These are phyloP conservation scores for Polypedilum vanderplanki DNA, from an alignment of 1,140 invertebrate species.

Conservation along the genomic window DNA sequence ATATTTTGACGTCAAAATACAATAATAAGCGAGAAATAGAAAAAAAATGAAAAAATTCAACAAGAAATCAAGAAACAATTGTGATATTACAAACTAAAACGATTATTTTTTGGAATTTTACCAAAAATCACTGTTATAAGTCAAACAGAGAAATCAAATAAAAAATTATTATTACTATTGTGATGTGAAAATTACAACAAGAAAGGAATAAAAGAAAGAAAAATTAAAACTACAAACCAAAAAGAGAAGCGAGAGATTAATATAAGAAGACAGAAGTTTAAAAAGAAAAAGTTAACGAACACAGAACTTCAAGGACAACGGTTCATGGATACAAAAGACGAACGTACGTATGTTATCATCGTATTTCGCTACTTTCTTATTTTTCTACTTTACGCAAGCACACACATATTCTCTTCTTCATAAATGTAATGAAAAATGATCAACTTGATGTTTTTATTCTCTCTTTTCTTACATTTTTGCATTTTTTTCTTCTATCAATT, in stretches of 20 bases:
- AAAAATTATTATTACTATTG: neutral
- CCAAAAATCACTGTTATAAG: neutral
- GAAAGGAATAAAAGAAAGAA: neutral
- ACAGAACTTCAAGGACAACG: constrained; percentile 24
- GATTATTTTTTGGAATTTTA: constrained; percentile 17
- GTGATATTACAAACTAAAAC: constrained; percentile 24
- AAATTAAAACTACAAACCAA: neutral
- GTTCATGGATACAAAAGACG: constrained; percentile 25
- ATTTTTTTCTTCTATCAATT: neutral
- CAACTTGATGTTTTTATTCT: neutral
- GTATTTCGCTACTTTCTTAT: neutral
- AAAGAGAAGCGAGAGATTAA: constrained; percentile 1
- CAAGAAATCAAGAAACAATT: neutral
- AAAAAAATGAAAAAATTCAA: neutral
- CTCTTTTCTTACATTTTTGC: neutral
- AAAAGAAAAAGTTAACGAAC: constrained; percentile 26
- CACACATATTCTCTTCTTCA: constrained; percentile 9
- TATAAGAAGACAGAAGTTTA: neutral
- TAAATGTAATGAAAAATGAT: neutral
- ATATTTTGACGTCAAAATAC: neutral
- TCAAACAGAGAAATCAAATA: neutral
- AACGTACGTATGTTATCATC: constrained; percentile 29
- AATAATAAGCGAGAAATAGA: neutral
- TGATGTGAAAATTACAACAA: constrained; percentile 22
- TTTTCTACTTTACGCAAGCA: neutral